A percentile compares a stretch with the other conserved stretches of the same genome.
Evolutionary conservation across 2,888 invertebrate genomes (phyloP).

Genomic region (Apeira syringaria): DNA sequence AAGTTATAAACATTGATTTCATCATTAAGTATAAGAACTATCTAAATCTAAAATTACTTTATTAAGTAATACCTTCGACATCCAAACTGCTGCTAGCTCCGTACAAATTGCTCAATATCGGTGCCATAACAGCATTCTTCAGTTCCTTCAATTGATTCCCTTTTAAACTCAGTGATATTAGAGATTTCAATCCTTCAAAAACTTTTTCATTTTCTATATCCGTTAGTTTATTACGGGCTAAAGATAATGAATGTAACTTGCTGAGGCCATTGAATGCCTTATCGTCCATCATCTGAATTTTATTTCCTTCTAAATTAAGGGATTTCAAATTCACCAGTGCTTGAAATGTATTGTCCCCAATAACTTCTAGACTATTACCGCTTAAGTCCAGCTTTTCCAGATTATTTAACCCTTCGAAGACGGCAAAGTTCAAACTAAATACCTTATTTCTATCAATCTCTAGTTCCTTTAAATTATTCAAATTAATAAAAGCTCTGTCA

Average conservation of each 20-base stretch:
- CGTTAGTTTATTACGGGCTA: constrained; percentile 60
- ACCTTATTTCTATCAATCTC: constrained; percentile 90
- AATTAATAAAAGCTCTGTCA: constrained; percentile 90
- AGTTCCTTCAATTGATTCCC: constrained; percentile 60
- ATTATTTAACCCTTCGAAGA: constrained; percentile 88
- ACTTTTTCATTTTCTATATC: constrained; percentile 56
- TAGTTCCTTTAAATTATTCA: constrained; percentile 87
- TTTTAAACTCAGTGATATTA: constrained; percentile 58
- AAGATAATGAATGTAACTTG: constrained; percentile 53
- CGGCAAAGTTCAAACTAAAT: constrained; percentile 88
- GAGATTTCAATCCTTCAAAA: constrained; percentile 53
- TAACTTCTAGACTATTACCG: constrained; percentile 88
- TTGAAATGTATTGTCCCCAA: constrained; percentile 89
- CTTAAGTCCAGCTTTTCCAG: constrained; percentile 88
- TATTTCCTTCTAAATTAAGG: constrained; percentile 66
- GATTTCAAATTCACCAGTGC: constrained; percentile 55
- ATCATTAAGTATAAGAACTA: no score
- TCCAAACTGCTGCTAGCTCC: constrained; percentile 52
- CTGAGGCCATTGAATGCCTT: constrained; percentile 66
- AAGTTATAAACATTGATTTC: no score
- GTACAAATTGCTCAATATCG: constrained; percentile 63
- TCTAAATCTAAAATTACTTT: no score
- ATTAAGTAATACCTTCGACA: constrained; percentile 59
- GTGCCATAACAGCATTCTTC: constrained; percentile 56
- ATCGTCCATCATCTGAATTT: constrained; percentile 73